Evolutionary conservation across 1,140 invertebrate genomes (phyloP).

Genomic region (Drosophila obscura): DNA sequence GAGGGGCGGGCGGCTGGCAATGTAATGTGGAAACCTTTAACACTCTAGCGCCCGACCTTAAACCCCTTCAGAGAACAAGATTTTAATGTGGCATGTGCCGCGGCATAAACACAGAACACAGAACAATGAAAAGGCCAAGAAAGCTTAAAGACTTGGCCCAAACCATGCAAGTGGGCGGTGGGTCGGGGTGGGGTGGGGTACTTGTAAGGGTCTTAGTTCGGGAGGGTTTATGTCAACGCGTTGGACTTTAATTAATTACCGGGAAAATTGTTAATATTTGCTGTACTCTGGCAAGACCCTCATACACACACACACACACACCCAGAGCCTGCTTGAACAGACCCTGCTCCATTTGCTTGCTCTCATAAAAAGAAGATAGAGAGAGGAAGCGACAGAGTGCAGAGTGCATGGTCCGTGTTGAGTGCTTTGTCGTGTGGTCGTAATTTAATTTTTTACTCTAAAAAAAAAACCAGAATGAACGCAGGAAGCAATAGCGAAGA

Average conservation of each 20-base stretch:
- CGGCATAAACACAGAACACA: too few relatives aligned
- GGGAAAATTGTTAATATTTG: slow-evolving; percentile 75
- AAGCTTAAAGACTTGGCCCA: too few relatives aligned
- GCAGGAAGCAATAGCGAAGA: not conserved
- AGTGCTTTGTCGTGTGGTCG: slow-evolving; percentile 54
- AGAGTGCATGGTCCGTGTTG: slow-evolving; percentile 13
- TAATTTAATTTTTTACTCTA: slow-evolving; percentile 66
- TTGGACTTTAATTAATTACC: slow-evolving; percentile 75
- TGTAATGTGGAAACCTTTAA: too few relatives aligned
- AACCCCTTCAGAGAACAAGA: too few relatives aligned
- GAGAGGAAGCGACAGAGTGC: not conserved
- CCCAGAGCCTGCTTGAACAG: too few relatives aligned
- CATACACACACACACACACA: too few relatives aligned
- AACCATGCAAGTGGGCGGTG: not conserved
- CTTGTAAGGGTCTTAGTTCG: not conserved
- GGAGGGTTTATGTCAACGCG: slow-evolving; percentile 44
- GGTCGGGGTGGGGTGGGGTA: slow-evolving; percentile 3
- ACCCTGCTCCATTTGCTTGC: slow-evolving; percentile 1
- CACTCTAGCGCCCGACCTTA: too few relatives aligned
- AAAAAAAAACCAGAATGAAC: not conserved
- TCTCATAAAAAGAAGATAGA: slow-evolving; percentile 41
- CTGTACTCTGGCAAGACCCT: slow-evolving; percentile 22
- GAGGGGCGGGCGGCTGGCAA: too few relatives aligned
- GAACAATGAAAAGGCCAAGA: too few relatives aligned
- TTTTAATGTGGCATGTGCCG: too few relatives aligned